Evolutionary conservation across 35 echinoderm and acorn worm species (phyloP).

Genomic region (Stichopus chloronotus): DNA sequence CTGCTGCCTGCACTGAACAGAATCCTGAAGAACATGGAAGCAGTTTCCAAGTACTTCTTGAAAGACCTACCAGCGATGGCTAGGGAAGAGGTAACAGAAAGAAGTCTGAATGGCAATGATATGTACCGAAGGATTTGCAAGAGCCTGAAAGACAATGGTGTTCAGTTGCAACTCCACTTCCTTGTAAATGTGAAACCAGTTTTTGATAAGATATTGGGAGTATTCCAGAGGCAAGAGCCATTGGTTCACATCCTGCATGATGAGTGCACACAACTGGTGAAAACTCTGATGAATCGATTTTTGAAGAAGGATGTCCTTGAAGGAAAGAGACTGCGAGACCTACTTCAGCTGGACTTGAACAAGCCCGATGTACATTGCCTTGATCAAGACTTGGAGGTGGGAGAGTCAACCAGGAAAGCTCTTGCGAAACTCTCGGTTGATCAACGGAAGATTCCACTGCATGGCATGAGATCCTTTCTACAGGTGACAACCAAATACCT

Average conservation of each 20-base stretch:
- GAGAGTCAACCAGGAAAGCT: slow-evolving; percentile 3
- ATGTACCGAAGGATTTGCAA: no score
- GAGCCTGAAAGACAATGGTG: neutral
- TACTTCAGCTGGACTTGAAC: slow-evolving; percentile 10
- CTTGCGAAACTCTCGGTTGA: slow-evolving; percentile 7
- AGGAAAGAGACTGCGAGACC: neutral
- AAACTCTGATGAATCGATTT: slow-evolving; percentile 17
- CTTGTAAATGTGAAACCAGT: slow-evolving; percentile 15
- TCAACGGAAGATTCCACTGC: slow-evolving; percentile 24
- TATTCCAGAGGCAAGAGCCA: slow-evolving; percentile 18
- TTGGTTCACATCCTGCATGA: slow-evolving; percentile 1
- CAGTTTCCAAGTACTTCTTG: neutral
- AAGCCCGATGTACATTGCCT: neutral
- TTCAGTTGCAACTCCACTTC: neutral
- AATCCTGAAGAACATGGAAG: neutral
- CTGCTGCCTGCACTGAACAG: neutral
- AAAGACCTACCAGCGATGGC: no score
- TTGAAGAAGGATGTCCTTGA: slow-evolving; percentile 25
- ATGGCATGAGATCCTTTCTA: slow-evolving; percentile 25
- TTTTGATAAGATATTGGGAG: slow-evolving; percentile 10
- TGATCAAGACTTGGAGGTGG: slow-evolving; percentile 3
- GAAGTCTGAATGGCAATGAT: neutral
- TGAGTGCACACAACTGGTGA: neutral
- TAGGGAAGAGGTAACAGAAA: no score
- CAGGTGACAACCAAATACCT: slow-evolving; percentile 24